Percentiles rank a stretch among this genome's conserved stretches.
phyloP scores from a whole-genome alignment of 2,888 invertebrate species.

The Volucella zonaria region DNA sequence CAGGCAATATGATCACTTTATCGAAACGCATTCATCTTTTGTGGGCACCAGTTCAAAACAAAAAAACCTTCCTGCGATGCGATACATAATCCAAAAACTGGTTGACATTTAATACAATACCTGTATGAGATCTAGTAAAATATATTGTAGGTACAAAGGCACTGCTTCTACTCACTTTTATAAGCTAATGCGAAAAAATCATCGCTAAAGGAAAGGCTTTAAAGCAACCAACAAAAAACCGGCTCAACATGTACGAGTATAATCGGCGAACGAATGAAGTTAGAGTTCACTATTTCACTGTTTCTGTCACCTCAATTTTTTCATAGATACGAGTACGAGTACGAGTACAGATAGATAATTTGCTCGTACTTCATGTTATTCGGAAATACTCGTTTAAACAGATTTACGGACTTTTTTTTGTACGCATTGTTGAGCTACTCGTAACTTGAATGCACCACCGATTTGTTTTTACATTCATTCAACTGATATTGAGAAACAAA shows the following conservation, averaged over 20 bases:
- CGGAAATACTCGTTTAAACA: background rate
- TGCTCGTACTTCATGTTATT: background rate
- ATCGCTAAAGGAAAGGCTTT: slow-evolving; percentile 25
- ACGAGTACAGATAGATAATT: too few species aligned
- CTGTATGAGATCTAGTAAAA: slow-evolving; percentile 34
- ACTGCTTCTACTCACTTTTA: slow-evolving; percentile 35
- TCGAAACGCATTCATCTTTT: slow-evolving; percentile 33
- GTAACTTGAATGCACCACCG: too few species aligned
- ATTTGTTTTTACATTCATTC: too few species aligned
- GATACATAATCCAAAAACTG: slow-evolving; percentile 42
- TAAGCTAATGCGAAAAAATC: slow-evolving; percentile 21
- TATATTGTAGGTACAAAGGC: slow-evolving; percentile 4
- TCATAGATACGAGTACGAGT: background rate
- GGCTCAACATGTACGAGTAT: slow-evolving; percentile 53
- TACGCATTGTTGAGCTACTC: too few species aligned
- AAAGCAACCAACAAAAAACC: slow-evolving; percentile 50
- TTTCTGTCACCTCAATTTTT: slow-evolving; percentile 48
- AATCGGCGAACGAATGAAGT: slow-evolving; percentile 12
- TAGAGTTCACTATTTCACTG: slow-evolving; percentile 52
- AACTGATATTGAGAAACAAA: too few species aligned
- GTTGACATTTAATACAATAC: slow-evolving; percentile 64
- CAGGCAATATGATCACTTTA: background rate
- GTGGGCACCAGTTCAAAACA: slow-evolving; percentile 24
- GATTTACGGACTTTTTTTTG: background rate
- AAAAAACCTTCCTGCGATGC: slow-evolving; percentile 6